Evolutionary conservation across 2,113 vertebrate genomes (phyloP), one percentile per base, ranked within the genome.

Genomic region (Baryphthengus martii): DNA sequence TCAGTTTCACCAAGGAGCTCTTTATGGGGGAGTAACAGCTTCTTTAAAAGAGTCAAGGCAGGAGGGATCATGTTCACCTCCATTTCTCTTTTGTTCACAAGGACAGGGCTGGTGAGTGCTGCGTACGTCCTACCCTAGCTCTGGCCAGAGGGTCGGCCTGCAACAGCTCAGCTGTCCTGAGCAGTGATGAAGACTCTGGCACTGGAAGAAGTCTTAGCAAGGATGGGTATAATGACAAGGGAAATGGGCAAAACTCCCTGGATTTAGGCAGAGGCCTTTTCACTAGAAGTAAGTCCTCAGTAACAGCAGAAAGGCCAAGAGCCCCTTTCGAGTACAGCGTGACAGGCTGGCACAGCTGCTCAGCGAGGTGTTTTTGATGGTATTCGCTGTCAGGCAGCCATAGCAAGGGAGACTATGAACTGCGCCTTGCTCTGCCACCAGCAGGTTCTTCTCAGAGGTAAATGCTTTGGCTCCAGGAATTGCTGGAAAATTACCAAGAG

Each of bases 111-210:
- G 47, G n/a, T 0, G 1, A 4, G 6, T 11, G 50, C 68, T 71
- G 65, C 10, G 1, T 10, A 26, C 4, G 1, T 19, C n/a, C 58
- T 45, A 3, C 1, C 3, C 6, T 26, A 71, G 70, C 55, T 35
- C 44, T 31, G n/a, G 55, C 28, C 67, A 29, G 8, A 58, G n/a
- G 45, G 35, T 58, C n/a, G 55, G 40, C 50, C 66, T 39, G 31
- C 70, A 70, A 35, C 1, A 7, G 47, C 73, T 63, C 80, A 49
- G 59, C 50, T 77, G 18, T 65, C 37, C 76, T 37, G 42, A 70
- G 78, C n/a, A 58, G 67, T 4, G 3, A 39, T 2, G 18, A 59
- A 44, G 73, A 62, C n/a, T 77, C 40, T 55, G 53, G 63, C 87
- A 49, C 3, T 3, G 37, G 55, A 78, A 79, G 37, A 81, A 68